Percentiles rank a stretch among this genome's conserved stretches.
phyloP scores from a whole-genome alignment of 2,113 vertebrate species.

The Phoenicopterus ruber region DNA sequence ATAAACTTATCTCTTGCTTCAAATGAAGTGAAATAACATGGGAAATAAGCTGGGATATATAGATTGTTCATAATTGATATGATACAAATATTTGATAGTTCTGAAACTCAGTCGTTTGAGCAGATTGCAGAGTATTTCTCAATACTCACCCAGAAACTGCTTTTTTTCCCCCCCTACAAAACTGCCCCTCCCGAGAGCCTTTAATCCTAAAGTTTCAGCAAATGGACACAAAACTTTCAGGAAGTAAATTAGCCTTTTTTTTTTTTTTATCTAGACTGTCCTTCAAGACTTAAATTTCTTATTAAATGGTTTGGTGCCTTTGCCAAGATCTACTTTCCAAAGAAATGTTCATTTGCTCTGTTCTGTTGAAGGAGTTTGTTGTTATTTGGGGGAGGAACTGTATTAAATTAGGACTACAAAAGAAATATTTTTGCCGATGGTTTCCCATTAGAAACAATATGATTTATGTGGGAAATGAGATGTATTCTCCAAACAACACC shows the following conservation, averaged over 20 bases:
- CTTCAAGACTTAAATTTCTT: background rate
- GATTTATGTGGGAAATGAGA: background rate
- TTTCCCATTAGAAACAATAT: background rate
- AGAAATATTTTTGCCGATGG: background rate
- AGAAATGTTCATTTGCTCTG: background rate
- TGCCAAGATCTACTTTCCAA: background rate
- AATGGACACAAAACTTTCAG: background rate
- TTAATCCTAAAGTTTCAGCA: background rate
- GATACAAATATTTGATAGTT: background rate
- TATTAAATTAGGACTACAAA: background rate
- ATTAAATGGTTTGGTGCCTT: background rate
- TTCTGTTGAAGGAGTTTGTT: background rate
- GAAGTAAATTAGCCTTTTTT: background rate
- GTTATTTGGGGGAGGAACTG: background rate
- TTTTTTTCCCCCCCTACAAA: background rate
- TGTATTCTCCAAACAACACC: background rate
- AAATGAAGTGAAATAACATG: conserved; percentile 21
- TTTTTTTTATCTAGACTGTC: background rate
- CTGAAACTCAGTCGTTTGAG: background rate
- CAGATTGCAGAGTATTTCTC: background rate
- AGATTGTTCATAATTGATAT: conserved; percentile 16
- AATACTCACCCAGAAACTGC: background rate
- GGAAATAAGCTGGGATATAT: conserved; percentile 32
- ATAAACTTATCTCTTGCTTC: conserved; percentile 6
- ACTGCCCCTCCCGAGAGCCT: background rate